Evolutionary conservation across 2,888 invertebrate species (phyloP).

Genomic region (Platycnemis pennipes): DNA sequence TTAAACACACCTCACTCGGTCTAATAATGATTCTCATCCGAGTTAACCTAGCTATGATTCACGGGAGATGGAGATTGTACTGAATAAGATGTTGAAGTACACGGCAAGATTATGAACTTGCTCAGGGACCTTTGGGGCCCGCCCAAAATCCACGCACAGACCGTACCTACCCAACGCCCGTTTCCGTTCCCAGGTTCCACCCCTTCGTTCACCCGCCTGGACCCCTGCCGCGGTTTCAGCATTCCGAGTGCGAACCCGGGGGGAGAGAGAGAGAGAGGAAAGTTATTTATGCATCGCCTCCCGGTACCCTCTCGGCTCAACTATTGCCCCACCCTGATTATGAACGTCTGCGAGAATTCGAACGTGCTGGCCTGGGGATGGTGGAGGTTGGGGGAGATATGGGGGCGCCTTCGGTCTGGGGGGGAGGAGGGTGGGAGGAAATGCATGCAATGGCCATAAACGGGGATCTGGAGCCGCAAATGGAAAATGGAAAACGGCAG

Average conservation of each 20-base stretch:
- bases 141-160: too few species aligned
- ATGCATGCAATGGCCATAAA: constrained; percentile 60
- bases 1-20: too few species aligned
- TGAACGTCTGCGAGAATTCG: constrained; percentile 65
- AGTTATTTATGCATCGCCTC: constrained; percentile 60
- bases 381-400: background rate
- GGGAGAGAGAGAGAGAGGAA: background rate
- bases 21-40: too few species aligned
- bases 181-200: background rate
- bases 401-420: background rate
- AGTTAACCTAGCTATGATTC: too few species aligned
- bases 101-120: too few species aligned
- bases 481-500: constrained; percentile 43
- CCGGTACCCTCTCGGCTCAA: background rate
- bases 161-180: background rate
- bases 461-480: constrained; percentile 48
- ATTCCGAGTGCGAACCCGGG: background rate
- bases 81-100: too few species aligned
- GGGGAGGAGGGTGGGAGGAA: background rate
- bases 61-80: too few species aligned
- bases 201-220: background rate
- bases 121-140: too few species aligned
- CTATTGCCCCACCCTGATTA: constrained; percentile 54
- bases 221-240: constrained; percentile 7
- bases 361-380: background rate